phyloP scores from a whole-genome alignment of 2,888 invertebrate species.

The Ophion ventricosus region DNA sequence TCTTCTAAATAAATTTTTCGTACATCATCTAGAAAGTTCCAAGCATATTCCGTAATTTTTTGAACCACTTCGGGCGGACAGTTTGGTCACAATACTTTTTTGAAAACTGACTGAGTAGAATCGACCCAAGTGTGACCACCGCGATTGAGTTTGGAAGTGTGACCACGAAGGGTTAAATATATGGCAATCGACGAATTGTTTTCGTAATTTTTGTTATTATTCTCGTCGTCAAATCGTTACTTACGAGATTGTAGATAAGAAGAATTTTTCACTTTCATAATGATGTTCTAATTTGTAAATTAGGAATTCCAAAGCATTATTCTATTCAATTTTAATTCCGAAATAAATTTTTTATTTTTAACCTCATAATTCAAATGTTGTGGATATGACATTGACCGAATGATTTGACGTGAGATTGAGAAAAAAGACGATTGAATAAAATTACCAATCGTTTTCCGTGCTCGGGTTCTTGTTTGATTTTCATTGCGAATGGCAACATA shows the following conservation, averaged over 20 bases:
- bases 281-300: slow-evolving; percentile 34
- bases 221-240: neutral
- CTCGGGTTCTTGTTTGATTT: neutral
- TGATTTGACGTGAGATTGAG: slow-evolving; percentile 29
- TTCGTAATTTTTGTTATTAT: neutral
- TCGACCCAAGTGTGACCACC: no score
- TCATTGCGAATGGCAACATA: no score
- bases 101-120: no score
- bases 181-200: no score
- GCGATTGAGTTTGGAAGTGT: no score
- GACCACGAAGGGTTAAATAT: no score
- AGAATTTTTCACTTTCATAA: slow-evolving; percentile 59
- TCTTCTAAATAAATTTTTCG: no score
- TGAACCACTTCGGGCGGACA: no score
- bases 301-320: slow-evolving; percentile 36
- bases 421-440: slow-evolving; percentile 25
- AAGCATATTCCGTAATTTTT: no score
- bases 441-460: slow-evolving; percentile 1
- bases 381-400: slow-evolving; percentile 39
- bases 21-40: no score
- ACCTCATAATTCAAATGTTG: slow-evolving; percentile 58
- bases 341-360: slow-evolving; percentile 29
- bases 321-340: slow-evolving; percentile 6
- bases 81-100: no score
- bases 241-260: slow-evolving; percentile 52